These are phyloP conservation scores for Parazoanthus darwini DNA, from an alignment of 92 coral and sea anemone species.

Conservation along the genomic window DNA sequence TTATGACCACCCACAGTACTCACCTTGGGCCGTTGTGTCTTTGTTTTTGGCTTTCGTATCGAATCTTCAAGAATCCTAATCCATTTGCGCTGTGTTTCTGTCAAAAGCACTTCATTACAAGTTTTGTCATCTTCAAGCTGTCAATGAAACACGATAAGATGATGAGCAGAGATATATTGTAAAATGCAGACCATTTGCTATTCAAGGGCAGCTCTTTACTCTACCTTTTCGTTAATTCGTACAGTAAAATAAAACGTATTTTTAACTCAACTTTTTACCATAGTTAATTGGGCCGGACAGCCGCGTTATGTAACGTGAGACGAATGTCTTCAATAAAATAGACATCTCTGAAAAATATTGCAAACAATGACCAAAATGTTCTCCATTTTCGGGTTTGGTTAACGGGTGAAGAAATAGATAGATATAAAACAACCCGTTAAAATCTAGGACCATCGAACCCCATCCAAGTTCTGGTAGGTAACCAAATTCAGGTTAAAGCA, in stretches of 20 bases:
- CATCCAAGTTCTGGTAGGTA: no score
- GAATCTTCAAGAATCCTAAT: slow-evolving; percentile 35
- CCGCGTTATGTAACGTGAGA: no score
- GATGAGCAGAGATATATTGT: background rate
- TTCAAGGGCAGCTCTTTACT: background rate
- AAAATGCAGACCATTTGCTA: background rate
- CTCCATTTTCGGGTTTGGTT: no score
- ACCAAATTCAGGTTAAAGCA: no score
- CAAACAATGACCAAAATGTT: no score
- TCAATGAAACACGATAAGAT: background rate
- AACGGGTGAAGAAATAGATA: no score
- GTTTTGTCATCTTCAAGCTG: slow-evolving; percentile 32
- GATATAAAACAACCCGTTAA: no score
- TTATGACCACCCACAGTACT: background rate
- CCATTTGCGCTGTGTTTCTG: slow-evolving; percentile 46
- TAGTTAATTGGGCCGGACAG: no score
- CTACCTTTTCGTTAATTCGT: no score
- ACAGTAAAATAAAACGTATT: background rate
- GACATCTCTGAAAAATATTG: no score
- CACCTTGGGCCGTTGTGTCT: slow-evolving; percentile 22
- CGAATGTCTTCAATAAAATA: no score
- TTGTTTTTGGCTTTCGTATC: slow-evolving; percentile 32
- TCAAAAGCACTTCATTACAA: slow-evolving; percentile 17
- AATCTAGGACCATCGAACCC: no score
- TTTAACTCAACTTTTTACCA: background rate